Conservation (phyloP, 2,797 vertebrate species). For the Rhabdomys pumilio region DNA sequence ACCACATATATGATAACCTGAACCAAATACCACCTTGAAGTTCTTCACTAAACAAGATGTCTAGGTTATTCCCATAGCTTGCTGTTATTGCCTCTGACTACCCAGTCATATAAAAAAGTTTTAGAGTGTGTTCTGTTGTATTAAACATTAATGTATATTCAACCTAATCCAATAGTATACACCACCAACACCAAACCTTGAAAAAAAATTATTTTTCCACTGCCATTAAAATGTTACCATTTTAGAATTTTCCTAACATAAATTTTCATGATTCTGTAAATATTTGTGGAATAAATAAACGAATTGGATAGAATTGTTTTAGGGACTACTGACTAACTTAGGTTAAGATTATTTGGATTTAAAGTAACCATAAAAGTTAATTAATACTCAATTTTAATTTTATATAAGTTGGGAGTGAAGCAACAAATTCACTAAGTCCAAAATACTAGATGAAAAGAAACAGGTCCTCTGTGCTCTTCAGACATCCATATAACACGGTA, state of each 20-base stretch:
- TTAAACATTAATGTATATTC: slow-evolving; percentile 41
- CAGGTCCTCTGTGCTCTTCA: background rate
- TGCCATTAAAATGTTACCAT: background rate
- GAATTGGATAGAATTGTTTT: background rate
- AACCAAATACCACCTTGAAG: background rate
- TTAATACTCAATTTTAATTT: slow-evolving; percentile 34
- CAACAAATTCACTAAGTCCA: background rate
- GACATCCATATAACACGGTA: background rate
- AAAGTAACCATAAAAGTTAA: background rate
- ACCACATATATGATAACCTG: background rate
- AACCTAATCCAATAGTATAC: background rate
- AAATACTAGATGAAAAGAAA: background rate
- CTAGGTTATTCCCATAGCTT: background rate
- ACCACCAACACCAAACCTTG: background rate
- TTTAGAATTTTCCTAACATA: slow-evolving; percentile 37
- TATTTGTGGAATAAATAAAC: slow-evolving; percentile 56
- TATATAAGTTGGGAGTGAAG: background rate
- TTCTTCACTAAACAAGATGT: background rate
- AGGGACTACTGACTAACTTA: background rate
- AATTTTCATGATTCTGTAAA: background rate
- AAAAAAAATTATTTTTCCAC: background rate
- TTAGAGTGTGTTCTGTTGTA: background rate
- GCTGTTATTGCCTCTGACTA: background rate
- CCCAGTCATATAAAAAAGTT: background rate
- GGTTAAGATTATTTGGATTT: slow-evolving; percentile 16